Base-by-base conservation (phyloP, 2,888 invertebrate genomes). In the Sinodicranocentrus sp. region DNA sequence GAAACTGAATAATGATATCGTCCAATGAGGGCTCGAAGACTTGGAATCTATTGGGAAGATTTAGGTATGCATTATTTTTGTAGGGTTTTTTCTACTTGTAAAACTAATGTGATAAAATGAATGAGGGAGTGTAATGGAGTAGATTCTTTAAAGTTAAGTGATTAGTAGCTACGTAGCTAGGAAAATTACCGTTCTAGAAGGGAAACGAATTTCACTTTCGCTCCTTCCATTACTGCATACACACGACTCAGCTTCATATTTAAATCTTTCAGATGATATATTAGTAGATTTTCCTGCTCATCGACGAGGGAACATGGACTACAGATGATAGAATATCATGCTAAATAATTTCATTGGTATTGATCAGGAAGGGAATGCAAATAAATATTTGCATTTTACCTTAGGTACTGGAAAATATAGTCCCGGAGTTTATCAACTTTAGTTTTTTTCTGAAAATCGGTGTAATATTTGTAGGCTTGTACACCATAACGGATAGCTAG, bases 231-330 rank as follows among this genome's bases (percentile, higher is more conserved):
- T 0, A 82, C 75, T 15, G 75, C 68, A 39, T 86, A 86, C 5
- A 82, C 75, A 13, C 76, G 59, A 61, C 85, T 86, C 6, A 87
- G 52, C 44, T 77, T 76, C 17, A 77, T 44, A 6, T 63, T 71
- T 17, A 57, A 59, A 68, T 86, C 85, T 48, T 70, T 82, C 28
- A 87, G 39, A 59, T 85, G 84, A 17, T 86, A 84, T 10, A 84
- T 82, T 10, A 87, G 82, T 1, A 86, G 52, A 63, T 78, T 82
- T 15, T 79, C 85, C 26, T 85, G 83, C 3, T 84, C 86, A 23
- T 84, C 75, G n/a, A 80, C 17, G 3, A 87, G 57, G 0, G 84
- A 75, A 73, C 85, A 85, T 10, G 87, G 87, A 65, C 87, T 87
- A 44, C 0, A 73, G 23, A 28, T 5, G 10, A 17, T 19, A 63